Base-by-base conservation (phyloP, 2,888 invertebrate species). In the Drosophila nr. perissopoda region DNA sequence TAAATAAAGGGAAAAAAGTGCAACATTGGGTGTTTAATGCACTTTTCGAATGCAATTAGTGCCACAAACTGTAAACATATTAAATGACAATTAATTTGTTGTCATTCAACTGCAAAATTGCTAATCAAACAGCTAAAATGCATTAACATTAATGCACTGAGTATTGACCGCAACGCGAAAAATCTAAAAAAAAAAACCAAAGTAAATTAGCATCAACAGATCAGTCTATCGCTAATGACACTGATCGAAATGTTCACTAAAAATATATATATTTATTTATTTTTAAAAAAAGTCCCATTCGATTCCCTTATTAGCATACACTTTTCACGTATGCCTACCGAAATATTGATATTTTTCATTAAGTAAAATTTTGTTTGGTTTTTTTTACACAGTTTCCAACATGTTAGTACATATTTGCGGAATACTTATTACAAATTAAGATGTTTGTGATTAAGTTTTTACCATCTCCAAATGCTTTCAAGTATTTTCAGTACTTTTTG, bases 61-160 rank as follows among this genome's bases (percentile, higher is more conserved):
- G 56, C 46, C 72, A 54, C 65, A 67, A 68, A 74, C 36, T 73
- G 66, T 67, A 69, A 66, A 67, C 73, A 84, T 72, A 83, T 80
- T 90, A 83, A 86, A 81, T 84, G 84, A 70, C 81, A 83, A 87
- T 85, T 90, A 81, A 90, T 90, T 90, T 86, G 71, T 42, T 74
- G 81, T 68, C 74, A 86, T 77, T 83, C 74, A 89, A 65, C 68
- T 75, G 71, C 52, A 75, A 84, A 90, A 85, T 82, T 83, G 74
- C 70, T 70, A 80, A 68, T 71, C 67, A 80, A 87, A 85, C 91
- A 90, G 69, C 66, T 48, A 70, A 85, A 89, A 81, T 81, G 73
- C 91, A 90, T 85, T 85, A 90, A 77, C 74, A 81, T 83, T 81
- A 77, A 89, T 80, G 67, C 51, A 65, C 13, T 40, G 53, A 40